A percentile compares a stretch with the other conserved stretches of the same genome.
Conservation (phyloP, 2,888 invertebrate genomes). For the Scaptodrosophila latifasciaeformis region DNA sequence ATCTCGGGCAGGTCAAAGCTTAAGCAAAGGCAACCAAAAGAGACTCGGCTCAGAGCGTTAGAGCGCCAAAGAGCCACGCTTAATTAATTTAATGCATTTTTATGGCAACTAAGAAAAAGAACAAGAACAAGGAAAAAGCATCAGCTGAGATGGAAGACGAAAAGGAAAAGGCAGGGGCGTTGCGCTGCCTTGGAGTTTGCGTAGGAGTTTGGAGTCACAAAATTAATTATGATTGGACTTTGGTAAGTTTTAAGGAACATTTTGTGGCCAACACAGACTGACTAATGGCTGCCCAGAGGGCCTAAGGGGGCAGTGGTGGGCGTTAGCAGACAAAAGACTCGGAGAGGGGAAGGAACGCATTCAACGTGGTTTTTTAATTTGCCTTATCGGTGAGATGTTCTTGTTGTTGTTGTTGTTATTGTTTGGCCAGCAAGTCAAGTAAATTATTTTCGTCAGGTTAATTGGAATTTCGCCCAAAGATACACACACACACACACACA, state of each 20-base stretch:
- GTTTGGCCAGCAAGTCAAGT: constrained; percentile 30
- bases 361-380: constrained; percentile 46
- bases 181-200: neutral
- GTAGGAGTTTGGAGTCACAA: constrained; percentile 17
- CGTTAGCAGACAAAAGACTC: neutral
- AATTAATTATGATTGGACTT: constrained; percentile 47
- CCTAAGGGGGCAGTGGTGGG: constrained; percentile 5
- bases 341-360: constrained; percentile 17
- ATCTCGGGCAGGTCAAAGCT: too few relatives aligned
- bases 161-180: neutral
- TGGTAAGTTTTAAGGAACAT: constrained; percentile 31
- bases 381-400: constrained; percentile 31
- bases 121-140: neutral
- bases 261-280: constrained; percentile 35
- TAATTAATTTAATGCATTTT: constrained; percentile 15
- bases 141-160: neutral
- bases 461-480: constrained; percentile 39
- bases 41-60: too few relatives aligned
- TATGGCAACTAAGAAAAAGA: constrained; percentile 8
- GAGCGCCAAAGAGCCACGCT: neutral
- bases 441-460: constrained; percentile 45
- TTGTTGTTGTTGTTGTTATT: neutral
- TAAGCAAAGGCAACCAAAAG: too few relatives aligned
- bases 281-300: constrained; percentile 31
- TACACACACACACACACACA: too few relatives aligned